Percentiles rank a stretch among this genome's conserved stretches.
Evolutionary conservation across 1,140 invertebrate genomes (phyloP).

Genomic region (Eumaeus atala): DNA sequence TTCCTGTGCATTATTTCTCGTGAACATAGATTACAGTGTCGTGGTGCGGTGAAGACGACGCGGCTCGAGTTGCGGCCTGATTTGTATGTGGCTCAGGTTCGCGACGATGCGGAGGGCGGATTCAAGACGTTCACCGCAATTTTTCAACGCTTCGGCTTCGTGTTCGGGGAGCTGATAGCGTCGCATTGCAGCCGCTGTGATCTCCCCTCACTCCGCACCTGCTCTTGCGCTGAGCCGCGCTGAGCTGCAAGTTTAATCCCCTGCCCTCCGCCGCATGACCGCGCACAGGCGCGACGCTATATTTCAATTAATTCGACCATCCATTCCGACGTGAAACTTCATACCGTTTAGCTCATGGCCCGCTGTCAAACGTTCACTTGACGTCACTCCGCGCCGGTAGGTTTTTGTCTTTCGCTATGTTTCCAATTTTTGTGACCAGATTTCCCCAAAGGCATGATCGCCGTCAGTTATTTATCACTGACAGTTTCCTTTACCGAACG

Average conservation of each 20-base stretch:
- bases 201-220: slow-evolving; percentile 21
- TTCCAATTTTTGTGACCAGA: slow-evolving; percentile 1
- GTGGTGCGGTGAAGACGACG: slow-evolving; percentile 25
- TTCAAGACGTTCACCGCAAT: slow-evolving; percentile 61
- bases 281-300: slow-evolving; percentile 56
- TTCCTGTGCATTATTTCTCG: slow-evolving; percentile 8
- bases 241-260: slow-evolving; percentile 68
- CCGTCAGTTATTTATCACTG: background rate
- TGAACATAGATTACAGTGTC: slow-evolving; percentile 22
- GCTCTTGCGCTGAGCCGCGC: background rate
- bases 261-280: slow-evolving; percentile 51
- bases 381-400: slow-evolving; percentile 20
- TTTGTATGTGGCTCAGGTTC: slow-evolving; percentile 60
- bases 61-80: slow-evolving; percentile 33
- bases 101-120: slow-evolving; percentile 45
- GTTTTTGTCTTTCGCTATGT: slow-evolving; percentile 4
- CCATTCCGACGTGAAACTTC: slow-evolving; percentile 51
- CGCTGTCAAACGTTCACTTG: slow-evolving; percentile 31
- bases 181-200: slow-evolving; percentile 37
- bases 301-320: slow-evolving; percentile 69
- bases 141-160: slow-evolving; percentile 64
- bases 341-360: slow-evolving; percentile 38
- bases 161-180: slow-evolving; percentile 56
- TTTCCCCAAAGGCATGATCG: background rate
- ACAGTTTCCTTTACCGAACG: slow-evolving; percentile 5